Evolutionary conservation across 2,888 invertebrate genomes (phyloP).

Genomic region (Craniophora ligustri): DNA sequence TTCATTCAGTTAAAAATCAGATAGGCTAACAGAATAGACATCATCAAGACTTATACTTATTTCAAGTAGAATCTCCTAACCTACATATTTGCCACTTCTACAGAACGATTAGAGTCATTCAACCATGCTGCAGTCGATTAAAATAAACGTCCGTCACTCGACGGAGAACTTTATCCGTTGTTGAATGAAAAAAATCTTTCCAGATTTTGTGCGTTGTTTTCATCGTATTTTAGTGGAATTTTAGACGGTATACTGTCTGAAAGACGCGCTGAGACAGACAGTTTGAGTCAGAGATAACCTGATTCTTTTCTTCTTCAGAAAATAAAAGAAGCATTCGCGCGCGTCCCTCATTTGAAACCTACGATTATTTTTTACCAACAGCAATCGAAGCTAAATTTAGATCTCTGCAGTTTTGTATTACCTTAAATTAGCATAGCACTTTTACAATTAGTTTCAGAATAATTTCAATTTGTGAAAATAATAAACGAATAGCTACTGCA

Average conservation of each 20-base stretch:
- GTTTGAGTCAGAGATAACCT: slow-evolving; percentile 37
- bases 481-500: slow-evolving; percentile 24
- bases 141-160: slow-evolving; percentile 32
- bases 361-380: slow-evolving; percentile 37
- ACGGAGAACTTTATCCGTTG: slow-evolving; percentile 26
- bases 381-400: slow-evolving; percentile 32
- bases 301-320: slow-evolving; percentile 30
- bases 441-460: slow-evolving; percentile 18
- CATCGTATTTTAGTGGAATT: slow-evolving; percentile 11
- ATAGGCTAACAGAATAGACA: too few species aligned
- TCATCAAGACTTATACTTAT: too few species aligned
- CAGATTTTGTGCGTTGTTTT: slow-evolving; percentile 25
- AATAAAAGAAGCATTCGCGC: slow-evolving; percentile 54
- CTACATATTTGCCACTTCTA: slow-evolving; percentile 22
- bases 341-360: slow-evolving; percentile 26
- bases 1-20: too few species aligned
- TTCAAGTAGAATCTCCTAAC: slow-evolving; percentile 6
- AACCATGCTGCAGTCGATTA: slow-evolving; percentile 35
- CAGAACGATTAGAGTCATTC: slow-evolving; percentile 36
- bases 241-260: slow-evolving; percentile 16
- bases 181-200: slow-evolving; percentile 19
- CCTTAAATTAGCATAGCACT: neutral
- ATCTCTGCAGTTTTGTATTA: slow-evolving; percentile 22
- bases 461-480: slow-evolving; percentile 17
- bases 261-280: slow-evolving; percentile 27